Percentiles rank a stretch among this genome's conserved stretches.
These are phyloP conservation scores for Gymnocypris eckloni DNA, from an alignment of 2,797 vertebrate genomes.

Conservation along the genomic window DNA sequence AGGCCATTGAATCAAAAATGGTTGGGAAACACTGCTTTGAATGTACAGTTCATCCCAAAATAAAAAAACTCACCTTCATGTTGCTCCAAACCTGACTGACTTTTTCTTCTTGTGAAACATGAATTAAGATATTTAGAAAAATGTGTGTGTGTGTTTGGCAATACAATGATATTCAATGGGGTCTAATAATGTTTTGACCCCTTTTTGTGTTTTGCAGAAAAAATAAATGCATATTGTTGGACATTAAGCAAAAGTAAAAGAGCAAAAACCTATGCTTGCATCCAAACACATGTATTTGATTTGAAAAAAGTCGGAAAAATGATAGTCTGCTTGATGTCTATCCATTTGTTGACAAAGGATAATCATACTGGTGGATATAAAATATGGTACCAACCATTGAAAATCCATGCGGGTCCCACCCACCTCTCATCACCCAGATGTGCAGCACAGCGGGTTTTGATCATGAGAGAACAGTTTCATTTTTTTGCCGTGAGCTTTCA, in stretches of 20 bases:
- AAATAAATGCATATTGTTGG: background rate
- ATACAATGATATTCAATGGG: background rate
- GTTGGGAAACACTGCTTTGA: background rate
- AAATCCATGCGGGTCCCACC: conserved; percentile 29
- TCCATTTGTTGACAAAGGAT: conserved; percentile 41
- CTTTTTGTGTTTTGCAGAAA: background rate
- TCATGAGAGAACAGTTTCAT: conserved; percentile 62
- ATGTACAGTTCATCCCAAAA: background rate
- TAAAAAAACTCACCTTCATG: background rate
- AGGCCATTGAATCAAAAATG: background rate
- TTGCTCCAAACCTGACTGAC: background rate
- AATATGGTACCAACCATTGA: conserved; percentile 22
- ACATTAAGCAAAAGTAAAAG: conserved; percentile 21
- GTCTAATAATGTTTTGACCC: background rate
- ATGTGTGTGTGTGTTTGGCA: background rate
- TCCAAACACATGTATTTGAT: conserved; percentile 12
- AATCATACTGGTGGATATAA: conserved; percentile 24
- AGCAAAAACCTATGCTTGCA: background rate
- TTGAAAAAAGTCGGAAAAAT: conserved; percentile 11
- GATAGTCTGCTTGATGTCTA: conserved; percentile 2
- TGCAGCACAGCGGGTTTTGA: conserved; percentile 64
- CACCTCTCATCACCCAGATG: conserved; percentile 48
- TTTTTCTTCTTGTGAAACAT: background rate
- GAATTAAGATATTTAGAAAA: background rate
- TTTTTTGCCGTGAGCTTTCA: conserved; percentile 62